A percentile compares a stretch with the other conserved stretches of the same genome.
phyloP scores from a whole-genome alignment of 2,888 invertebrate genomes.

The Caenorhabditis sp. region DNA sequence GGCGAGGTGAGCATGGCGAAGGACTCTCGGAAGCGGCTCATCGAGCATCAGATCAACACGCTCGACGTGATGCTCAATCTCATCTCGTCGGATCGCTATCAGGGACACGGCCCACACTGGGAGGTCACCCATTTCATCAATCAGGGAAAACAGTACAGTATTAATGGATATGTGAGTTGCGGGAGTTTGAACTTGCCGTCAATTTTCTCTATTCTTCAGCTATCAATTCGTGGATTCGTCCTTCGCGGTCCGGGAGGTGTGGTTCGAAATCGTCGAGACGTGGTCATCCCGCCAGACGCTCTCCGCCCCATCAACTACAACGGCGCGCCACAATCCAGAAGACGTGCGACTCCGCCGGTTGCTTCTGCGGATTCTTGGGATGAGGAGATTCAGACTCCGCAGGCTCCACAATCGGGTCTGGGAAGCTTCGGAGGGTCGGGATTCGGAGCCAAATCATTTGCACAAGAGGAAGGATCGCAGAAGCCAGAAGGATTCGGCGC shows the following conservation, averaged over 20 bases:
- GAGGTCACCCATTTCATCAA: conserved; percentile 45
- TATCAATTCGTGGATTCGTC: conserved; percentile 47
- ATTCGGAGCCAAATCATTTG: too few relatives aligned
- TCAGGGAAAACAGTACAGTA: conserved; percentile 43
- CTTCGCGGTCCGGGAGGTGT: conserved; percentile 44
- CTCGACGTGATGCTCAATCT: conserved; percentile 47
- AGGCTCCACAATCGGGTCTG: too few relatives aligned
- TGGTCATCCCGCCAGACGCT: conserved; percentile 31
- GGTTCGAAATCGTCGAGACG: conserved; percentile 40
- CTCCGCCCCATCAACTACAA: conserved; percentile 34
- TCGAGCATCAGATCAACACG: conserved; percentile 15
- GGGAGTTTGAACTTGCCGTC: background rate
- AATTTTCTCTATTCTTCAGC: conserved; percentile 15
- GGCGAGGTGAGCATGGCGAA: conserved; percentile 23
- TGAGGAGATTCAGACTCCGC: background rate
- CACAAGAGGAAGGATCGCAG: too few relatives aligned
- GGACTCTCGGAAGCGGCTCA: conserved; percentile 26
- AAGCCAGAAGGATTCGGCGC: too few relatives aligned
- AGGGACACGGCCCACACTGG: conserved; percentile 39
- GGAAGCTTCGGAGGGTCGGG: too few relatives aligned
- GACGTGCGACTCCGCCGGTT: background rate
- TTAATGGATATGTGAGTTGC: conserved; percentile 47
- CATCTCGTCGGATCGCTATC: conserved; percentile 20
- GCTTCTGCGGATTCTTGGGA: background rate
- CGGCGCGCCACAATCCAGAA: background rate